Conservation (phyloP, 2,888 invertebrate genomes). For the Andrena marginata region DNA sequence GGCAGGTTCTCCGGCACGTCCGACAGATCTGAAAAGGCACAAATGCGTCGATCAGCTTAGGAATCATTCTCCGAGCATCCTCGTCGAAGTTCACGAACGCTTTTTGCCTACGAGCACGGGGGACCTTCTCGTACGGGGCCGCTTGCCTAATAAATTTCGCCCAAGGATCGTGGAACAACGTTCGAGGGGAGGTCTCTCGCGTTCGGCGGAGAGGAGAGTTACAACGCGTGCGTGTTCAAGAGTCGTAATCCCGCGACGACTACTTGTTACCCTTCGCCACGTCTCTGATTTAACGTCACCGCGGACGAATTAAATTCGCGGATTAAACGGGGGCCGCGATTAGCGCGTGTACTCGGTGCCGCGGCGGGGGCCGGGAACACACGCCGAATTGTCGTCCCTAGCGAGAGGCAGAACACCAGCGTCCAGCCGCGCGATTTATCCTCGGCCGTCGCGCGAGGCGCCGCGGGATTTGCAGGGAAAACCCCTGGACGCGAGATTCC, state of each 20-base stretch:
- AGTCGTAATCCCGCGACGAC: conserved; percentile 83
- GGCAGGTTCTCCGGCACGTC: conserved; percentile 91
- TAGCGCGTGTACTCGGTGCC: conserved; percentile 28
- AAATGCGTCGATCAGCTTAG: neutral
- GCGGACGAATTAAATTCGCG: conserved; percentile 80
- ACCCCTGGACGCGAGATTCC: conserved; percentile 14
- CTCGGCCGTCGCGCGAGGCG: neutral
- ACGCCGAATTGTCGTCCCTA: conserved; percentile 19
- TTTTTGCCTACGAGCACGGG: conserved; percentile 8
- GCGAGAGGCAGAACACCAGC: neutral
- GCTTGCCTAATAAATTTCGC: conserved; percentile 68
- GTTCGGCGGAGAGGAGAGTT: conserved; percentile 66
- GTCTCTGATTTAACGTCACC: conserved; percentile 83
- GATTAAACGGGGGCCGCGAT: conserved; percentile 63
- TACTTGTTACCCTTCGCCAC: conserved; percentile 84
- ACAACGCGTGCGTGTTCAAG: conserved; percentile 82
- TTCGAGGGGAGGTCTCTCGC: conserved; percentile 66
- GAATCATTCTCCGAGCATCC: neutral
- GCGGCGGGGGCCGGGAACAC: conserved; percentile 2
- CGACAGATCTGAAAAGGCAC: conserved; percentile 89
- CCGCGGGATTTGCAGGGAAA: conserved; percentile 30
- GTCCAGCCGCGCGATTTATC: conserved; percentile 35
- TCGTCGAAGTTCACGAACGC: no score
- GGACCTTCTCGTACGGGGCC: conserved; percentile 15
- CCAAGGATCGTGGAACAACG: conserved; percentile 62